Percentiles rank a stretch among this genome's conserved stretches.
These are phyloP conservation scores for Ctenopoma multispine DNA, from an alignment of 2,797 vertebrate genomes.

Conservation along the genomic window DNA sequence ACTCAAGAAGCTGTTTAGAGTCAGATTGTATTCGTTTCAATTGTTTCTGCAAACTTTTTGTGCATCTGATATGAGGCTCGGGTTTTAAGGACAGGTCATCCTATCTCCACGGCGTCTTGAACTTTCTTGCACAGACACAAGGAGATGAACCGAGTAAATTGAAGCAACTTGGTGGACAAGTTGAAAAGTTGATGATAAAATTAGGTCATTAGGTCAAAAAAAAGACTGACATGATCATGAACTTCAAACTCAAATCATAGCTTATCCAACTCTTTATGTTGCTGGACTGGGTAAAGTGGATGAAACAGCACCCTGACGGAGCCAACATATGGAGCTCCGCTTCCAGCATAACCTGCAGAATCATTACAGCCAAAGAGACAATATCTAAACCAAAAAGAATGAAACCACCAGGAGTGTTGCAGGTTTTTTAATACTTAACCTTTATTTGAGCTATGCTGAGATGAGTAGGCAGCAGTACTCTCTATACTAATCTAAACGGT, in stretches of 20 bases:
- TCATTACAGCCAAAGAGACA: constrained; percentile 45
- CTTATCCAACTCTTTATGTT: not conserved
- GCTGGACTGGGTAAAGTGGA: constrained; percentile 16
- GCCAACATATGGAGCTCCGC: constrained; percentile 52
- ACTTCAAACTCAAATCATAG: constrained; percentile 5
- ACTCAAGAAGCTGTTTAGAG: constrained; percentile 30
- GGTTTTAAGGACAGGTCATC: not conserved
- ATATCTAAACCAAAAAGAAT: too few relatives aligned
- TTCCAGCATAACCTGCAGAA: constrained; percentile 43
- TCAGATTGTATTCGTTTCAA: constrained; percentile 1
- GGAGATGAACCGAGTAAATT: too few relatives aligned
- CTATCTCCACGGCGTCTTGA: not conserved
- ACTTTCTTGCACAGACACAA: not conserved
- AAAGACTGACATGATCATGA: not conserved
- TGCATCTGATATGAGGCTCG: not conserved
- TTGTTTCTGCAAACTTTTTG: not conserved
- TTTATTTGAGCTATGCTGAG: not conserved
- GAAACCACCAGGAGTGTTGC: too few relatives aligned
- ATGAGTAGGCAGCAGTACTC: not conserved
- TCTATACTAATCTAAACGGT: not conserved
- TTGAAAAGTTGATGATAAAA: not conserved
- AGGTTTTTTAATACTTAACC: too few relatives aligned
- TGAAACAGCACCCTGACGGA: constrained; percentile 38
- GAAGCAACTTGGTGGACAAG: not conserved
- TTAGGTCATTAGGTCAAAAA: too few relatives aligned